Percentiles rank a stretch among this genome's conserved stretches.
Evolutionary conservation across 2,113 vertebrate species (phyloP).

Genomic region (Hassar affinis): DNA sequence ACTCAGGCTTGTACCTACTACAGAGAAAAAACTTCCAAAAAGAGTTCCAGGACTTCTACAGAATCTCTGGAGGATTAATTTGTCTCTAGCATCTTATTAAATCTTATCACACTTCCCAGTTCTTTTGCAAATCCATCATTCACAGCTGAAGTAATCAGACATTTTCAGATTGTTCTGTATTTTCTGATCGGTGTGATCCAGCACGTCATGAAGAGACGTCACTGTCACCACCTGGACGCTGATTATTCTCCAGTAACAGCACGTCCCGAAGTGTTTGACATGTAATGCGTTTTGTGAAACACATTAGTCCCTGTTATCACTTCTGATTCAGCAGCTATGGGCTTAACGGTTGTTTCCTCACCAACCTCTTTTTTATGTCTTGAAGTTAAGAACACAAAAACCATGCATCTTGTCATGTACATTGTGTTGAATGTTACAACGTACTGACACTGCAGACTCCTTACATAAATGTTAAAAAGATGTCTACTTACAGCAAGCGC

Average conservation of each 20-base stretch:
- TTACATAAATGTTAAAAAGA: background rate
- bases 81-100: background rate
- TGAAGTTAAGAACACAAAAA: background rate
- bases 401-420: background rate
- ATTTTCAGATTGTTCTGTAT: no score
- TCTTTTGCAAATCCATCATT: background rate
- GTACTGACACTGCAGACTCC: background rate
- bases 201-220: background rate
- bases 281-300: background rate
- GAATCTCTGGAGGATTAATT: background rate
- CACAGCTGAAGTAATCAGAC: background rate
- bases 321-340: background rate
- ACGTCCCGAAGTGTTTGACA: background rate
- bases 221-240: background rate
- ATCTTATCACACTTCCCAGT: background rate
- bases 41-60: background rate
- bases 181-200: background rate
- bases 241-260: background rate
- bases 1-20: background rate
- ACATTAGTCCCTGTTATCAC: background rate
- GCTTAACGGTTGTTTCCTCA: background rate
- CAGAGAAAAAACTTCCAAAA: background rate
- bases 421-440: background rate
- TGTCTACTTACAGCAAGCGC: background rate
- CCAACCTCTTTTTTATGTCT: background rate